Evolutionary conservation across 2,113 vertebrate genomes (phyloP), one percentile per base, ranked within the genome.

Genomic region (Nyctibius bracteatus): DNA sequence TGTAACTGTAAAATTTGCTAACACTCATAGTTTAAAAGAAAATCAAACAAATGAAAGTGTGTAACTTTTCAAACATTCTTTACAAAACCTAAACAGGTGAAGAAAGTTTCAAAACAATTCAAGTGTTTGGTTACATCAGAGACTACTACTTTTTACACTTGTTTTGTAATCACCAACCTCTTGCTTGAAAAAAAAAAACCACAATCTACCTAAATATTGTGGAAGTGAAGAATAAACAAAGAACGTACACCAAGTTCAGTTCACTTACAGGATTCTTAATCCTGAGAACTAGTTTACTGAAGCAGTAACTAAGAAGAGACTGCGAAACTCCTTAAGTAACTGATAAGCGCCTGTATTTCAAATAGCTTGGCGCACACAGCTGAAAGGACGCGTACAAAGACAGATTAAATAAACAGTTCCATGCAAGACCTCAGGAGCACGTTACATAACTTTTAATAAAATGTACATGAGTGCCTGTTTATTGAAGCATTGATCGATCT

Each of bases 1-100:
- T 94, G 35, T 62, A 94, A 81, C 81, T 94, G 59, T 81, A 95
- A 91, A 94, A 97, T 96, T 90, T 93, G 52, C 55, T 94, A 83
- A 63, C 73, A 89, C 37, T 44, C 83, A 46, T 11, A 75, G 67
- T 95, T 95, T 82, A 90, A 95, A 93, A 92, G 88, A 92, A 96
- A 97, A 95, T 28, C 70, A 88, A 97, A 90, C 61, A 94, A 94
- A 77, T 59, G 7, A 77, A 96, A 90, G 47, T 19, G n/a, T 33
- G 73, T 49, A 95, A 92, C 49, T 94, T 97, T 93, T 86, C 78
- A 93, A 80, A 52, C 58, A 75, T 37, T 59, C 90, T 80, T 94
- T 72, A 79, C 37, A 84, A 63, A 78, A 80, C 44, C 49, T 86
- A 47, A 94, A 62, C 59, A 86, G 74, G 51, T 28, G 28, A 89